A percentile compares a stretch with the other conserved stretches of the same genome.
phyloP scores from a whole-genome alignment of 2,797 vertebrate species.

The Paguma larvata region DNA sequence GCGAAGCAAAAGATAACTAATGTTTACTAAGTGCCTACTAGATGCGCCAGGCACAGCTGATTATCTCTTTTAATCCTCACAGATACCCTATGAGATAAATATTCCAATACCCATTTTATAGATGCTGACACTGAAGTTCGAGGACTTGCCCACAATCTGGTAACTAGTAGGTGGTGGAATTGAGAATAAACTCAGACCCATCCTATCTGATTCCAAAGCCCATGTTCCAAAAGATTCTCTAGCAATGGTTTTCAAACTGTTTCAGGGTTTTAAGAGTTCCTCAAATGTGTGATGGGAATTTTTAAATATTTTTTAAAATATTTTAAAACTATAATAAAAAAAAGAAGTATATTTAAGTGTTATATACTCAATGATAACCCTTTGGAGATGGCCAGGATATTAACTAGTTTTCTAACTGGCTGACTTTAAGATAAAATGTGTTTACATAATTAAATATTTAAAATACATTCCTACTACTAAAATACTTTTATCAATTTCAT shows the following conservation, averaged over 20 bases:
- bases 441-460: neutral
- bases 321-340: conserved; percentile 34
- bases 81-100: neutral
- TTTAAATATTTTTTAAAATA: conserved; percentile 26
- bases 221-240: neutral
- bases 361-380: neutral
- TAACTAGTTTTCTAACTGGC: conserved; percentile 24
- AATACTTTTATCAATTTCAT: conserved; percentile 38
- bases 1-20: conserved; percentile 56
- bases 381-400: neutral
- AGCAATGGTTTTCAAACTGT: neutral
- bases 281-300: conserved; percentile 4
- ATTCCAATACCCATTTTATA: neutral
- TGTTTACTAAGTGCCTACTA: neutral
- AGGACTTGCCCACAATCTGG: neutral
- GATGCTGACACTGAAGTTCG: neutral
- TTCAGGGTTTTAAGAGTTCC: neutral
- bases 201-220: neutral
- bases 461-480: neutral
- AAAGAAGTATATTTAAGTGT: neutral
- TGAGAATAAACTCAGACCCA: neutral
- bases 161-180: neutral
- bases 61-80: neutral
- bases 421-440: neutral
- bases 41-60: neutral